phyloP scores from a whole-genome alignment of 1,140 invertebrate genomes.

The Drosophila miranda region DNA sequence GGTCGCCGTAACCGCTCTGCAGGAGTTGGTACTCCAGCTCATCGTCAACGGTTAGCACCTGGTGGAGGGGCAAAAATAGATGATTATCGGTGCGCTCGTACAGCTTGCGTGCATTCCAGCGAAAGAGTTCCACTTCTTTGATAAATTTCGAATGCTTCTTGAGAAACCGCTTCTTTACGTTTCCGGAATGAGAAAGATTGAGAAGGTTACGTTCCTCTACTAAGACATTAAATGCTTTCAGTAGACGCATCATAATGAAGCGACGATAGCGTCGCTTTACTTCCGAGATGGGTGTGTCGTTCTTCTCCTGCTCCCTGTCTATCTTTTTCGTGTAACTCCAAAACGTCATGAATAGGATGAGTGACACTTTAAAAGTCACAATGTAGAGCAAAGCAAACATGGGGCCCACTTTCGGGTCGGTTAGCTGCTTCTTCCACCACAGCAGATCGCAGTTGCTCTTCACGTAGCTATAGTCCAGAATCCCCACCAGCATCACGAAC shows the following conservation, averaged over 20 bases:
- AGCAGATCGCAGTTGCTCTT: conserved; percentile 30
- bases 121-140: conserved; percentile 37
- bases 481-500: conserved; percentile 5
- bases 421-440: conserved; percentile 28
- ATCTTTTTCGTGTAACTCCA: conserved; percentile 2
- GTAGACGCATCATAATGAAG: no score
- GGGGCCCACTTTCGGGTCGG: background rate
- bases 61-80: conserved; percentile 18
- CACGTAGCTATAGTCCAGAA: conserved; percentile 27
- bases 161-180: no score
- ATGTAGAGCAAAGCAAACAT: conserved; percentile 29
- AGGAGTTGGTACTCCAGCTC: conserved; percentile 26
- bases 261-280: no score
- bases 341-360: conserved; percentile 22
- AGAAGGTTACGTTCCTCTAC: no score
- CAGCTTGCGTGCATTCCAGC: conserved; percentile 7
- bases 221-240: no score
- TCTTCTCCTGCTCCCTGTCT: background rate
- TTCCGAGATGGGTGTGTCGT: no score
- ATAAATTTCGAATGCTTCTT: no score
- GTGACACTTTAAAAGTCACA: conserved; percentile 6
- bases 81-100: conserved; percentile 20
- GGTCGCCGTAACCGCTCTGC: conserved; percentile 36
- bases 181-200: no score
- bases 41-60: conserved; percentile 37